Evolutionary conservation across 2,113 vertebrate genomes (phyloP).

Genomic region (Xenotilapia longispinis): DNA sequence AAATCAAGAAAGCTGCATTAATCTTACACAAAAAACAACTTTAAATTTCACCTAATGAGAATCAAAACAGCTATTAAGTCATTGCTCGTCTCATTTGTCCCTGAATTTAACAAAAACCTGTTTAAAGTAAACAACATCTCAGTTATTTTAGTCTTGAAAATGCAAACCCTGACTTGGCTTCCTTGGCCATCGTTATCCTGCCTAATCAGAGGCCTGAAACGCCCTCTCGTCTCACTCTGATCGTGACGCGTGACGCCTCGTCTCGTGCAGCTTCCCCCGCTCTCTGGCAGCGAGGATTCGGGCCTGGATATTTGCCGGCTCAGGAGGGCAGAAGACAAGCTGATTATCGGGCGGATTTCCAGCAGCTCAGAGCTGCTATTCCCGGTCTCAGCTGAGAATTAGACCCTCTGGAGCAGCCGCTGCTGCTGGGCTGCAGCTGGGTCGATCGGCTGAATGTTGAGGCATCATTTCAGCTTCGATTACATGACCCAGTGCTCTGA

Average conservation of each 20-base stretch:
- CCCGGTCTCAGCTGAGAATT: conserved; percentile 27
- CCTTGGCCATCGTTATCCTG: not conserved
- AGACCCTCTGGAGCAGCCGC: not conserved
- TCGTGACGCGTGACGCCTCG: not conserved
- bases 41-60: not conserved
- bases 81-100: not conserved
- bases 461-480: not conserved
- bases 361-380: conserved; percentile 61
- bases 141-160: not conserved
- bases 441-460: not conserved
- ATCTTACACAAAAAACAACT: not conserved
- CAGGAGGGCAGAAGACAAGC: conserved; percentile 42
- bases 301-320: not conserved
- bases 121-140: not conserved
- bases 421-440: not conserved
- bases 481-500: not conserved
- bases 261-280: not conserved
- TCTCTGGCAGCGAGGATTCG: not conserved
- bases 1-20: not conserved
- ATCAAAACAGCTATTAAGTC: not conserved
- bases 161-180: not conserved
- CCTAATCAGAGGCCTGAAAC: not conserved
- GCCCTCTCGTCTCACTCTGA: not conserved
- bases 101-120: rapidly evolving
- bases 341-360: conserved; percentile 47